phyloP scores from a whole-genome alignment of 2,797 vertebrate genomes.

The Okamejei kenojei region DNA sequence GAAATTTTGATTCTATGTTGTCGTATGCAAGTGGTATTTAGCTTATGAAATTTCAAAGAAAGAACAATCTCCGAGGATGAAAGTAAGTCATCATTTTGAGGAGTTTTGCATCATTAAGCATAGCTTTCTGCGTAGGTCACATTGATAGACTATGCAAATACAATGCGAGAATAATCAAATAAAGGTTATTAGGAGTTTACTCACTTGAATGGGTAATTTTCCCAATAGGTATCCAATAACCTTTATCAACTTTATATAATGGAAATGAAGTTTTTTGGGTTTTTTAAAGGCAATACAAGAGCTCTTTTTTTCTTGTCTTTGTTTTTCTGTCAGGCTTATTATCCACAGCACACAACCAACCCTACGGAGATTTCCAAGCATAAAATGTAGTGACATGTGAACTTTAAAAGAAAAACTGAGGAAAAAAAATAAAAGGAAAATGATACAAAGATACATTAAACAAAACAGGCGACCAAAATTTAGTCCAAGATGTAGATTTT shows the following conservation, averaged over 20 bases:
- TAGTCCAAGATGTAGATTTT: neutral
- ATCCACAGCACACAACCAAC: neutral
- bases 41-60: constrained; percentile 21
- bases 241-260: constrained; percentile 25
- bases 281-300: neutral
- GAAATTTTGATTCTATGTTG: constrained; percentile 27
- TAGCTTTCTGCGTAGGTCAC: neutral
- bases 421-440: neutral
- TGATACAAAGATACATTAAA: too few species aligned
- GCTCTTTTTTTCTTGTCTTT: neutral
- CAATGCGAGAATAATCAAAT: neutral
- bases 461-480: neutral
- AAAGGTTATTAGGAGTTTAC: constrained; percentile 1
- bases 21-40: constrained; percentile 24
- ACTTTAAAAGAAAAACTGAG: neutral
- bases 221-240: constrained; percentile 26
- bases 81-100: neutral
- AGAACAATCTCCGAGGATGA: constrained; percentile 19
- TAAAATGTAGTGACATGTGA: neutral
- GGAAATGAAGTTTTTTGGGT: neutral
- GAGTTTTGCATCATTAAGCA: neutral
- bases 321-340: constrained; percentile 28
- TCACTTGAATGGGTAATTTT: constrained; percentile 34
- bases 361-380: neutral
- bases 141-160: constrained; percentile 12